A percentile compares a stretch with the other conserved stretches of the same genome.
These are phyloP conservation scores for Irena cyanogastra DNA, from an alignment of 2,113 vertebrate species.

Conservation along the genomic window DNA sequence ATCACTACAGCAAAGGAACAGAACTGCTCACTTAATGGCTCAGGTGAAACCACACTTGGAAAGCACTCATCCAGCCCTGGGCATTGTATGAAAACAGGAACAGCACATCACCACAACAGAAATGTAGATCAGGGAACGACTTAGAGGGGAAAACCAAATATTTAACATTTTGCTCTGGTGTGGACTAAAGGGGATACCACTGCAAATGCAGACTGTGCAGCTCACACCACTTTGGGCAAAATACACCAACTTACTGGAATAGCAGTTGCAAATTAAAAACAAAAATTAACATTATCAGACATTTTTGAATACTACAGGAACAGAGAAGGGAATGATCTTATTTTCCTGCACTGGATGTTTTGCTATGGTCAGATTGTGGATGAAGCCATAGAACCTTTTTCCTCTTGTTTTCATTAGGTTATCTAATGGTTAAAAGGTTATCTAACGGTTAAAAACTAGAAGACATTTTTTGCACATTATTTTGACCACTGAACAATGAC, in stretches of 20 bases:
- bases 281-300: background rate
- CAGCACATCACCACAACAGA: background rate
- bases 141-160: background rate
- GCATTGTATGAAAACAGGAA: background rate
- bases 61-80: background rate
- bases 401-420: background rate
- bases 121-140: fast-evolving
- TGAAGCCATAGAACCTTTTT: background rate
- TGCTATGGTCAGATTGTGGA: background rate
- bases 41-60: background rate
- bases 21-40: background rate
- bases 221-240: background rate
- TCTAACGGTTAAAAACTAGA: background rate
- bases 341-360: background rate
- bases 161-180: background rate
- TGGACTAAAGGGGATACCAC: background rate
- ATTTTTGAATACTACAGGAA: background rate
- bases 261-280: background rate
- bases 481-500: background rate
- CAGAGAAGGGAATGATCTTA: background rate
- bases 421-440: background rate
- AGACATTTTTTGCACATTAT: background rate
- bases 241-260: background rate
- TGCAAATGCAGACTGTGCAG: background rate
- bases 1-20: background rate